A percentile compares a stretch with the other conserved stretches of the same genome.
phyloP scores from a whole-genome alignment of 2,888 invertebrate genomes.

The Folsomia candida region DNA sequence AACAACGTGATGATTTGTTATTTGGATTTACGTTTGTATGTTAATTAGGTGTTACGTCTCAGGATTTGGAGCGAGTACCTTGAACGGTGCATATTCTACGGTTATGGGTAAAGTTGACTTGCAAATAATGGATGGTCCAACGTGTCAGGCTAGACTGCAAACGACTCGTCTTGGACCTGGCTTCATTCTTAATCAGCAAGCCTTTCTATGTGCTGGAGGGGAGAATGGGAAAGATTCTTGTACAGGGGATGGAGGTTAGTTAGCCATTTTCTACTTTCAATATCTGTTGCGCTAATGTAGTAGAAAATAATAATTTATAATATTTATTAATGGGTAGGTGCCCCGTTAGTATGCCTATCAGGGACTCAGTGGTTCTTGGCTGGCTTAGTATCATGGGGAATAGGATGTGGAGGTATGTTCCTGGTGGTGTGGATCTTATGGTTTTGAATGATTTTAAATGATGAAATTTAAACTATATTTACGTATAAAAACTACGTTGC shows the following conservation, averaged over 20 bases:
- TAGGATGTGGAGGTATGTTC: conserved; percentile 60
- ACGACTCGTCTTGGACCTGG: conserved; percentile 65
- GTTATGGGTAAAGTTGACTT: conserved; percentile 74
- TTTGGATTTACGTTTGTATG: too few relatives aligned
- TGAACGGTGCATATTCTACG: conserved; percentile 60
- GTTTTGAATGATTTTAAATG: too few relatives aligned
- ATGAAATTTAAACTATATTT: conserved; percentile 17
- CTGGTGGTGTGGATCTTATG: too few relatives aligned
- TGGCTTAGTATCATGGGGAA: conserved; percentile 71
- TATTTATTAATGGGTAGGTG: conserved; percentile 77
- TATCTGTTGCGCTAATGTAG: too few relatives aligned
- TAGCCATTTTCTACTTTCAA: too few relatives aligned
- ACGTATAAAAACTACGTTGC: not conserved
- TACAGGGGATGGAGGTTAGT: too few relatives aligned
- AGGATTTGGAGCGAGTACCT: conserved; percentile 80
- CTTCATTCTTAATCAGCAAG: conserved; percentile 64
- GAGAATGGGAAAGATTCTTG: conserved; percentile 67
- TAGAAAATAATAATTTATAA: too few relatives aligned
- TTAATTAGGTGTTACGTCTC: conserved; percentile 56
- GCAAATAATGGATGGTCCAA: conserved; percentile 62
- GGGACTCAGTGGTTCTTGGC: conserved; percentile 64
- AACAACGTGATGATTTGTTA: too few relatives aligned
- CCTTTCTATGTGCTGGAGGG: conserved; percentile 76
- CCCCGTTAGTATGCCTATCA: conserved; percentile 69
- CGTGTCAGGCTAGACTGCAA: conserved; percentile 65